Percentiles rank a stretch among this genome's conserved stretches.
These are phyloP conservation scores for Adoxophyes honmai DNA, from an alignment of 1,140 invertebrate genomes.

Conservation along the genomic window DNA sequence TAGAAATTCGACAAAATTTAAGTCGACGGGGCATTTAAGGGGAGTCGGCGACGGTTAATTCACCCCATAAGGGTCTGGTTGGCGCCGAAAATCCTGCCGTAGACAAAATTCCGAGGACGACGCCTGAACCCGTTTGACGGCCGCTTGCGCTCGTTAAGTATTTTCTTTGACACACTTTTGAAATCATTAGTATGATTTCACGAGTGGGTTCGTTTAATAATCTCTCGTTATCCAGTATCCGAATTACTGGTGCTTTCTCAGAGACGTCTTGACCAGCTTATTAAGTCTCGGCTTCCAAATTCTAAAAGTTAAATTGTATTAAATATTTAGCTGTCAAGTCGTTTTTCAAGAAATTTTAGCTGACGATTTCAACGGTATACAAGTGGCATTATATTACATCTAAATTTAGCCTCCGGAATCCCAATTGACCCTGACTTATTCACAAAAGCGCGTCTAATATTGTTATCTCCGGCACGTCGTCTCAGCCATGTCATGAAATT, in stretches of 20 bases:
- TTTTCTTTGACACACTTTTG: constrained; percentile 16
- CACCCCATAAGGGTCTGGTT: constrained; percentile 70
- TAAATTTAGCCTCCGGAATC: too few relatives aligned
- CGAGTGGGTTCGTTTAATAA: too few relatives aligned
- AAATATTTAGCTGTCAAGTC: too few relatives aligned
- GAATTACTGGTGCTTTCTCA: too few relatives aligned
- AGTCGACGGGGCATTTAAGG: constrained; percentile 70
- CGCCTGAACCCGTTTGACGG: constrained; percentile 31
- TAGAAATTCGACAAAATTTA: constrained; percentile 75
- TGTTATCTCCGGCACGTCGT: constrained; percentile 4
- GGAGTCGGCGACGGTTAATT: constrained; percentile 69
- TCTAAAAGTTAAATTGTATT: too few relatives aligned
- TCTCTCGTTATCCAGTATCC: too few relatives aligned
- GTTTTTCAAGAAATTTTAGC: too few relatives aligned
- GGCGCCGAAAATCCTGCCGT: constrained; percentile 70
- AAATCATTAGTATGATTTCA: constrained; percentile 3
- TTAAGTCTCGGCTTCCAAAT: too few relatives aligned
- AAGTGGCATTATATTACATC: too few relatives aligned
- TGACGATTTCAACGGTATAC: too few relatives aligned
- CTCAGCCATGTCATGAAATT: neutral
- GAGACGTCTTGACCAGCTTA: too few relatives aligned
- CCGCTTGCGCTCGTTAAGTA: constrained; percentile 20
- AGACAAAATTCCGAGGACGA: constrained; percentile 69
- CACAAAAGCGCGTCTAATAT: neutral
- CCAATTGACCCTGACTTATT: neutral